Evolutionary conservation across 2,888 invertebrate species (phyloP).

Genomic region (Mesochorus sp.): DNA sequence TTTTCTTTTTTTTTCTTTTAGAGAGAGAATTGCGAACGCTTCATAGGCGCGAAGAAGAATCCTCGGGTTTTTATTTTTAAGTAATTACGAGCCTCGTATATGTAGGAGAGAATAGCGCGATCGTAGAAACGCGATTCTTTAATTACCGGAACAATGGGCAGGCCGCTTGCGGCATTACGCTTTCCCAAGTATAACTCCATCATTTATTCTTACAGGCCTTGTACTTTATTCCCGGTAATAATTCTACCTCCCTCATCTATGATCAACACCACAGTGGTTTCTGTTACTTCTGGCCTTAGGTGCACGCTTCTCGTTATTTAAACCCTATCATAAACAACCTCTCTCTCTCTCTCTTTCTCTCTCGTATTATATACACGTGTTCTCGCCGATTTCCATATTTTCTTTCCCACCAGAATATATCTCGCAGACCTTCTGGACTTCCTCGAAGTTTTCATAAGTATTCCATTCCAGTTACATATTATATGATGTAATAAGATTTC

Average conservation of each 20-base stretch:
- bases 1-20: no score
- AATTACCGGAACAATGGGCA: constrained; percentile 73
- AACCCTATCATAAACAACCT: constrained; percentile 66
- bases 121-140: constrained; percentile 61
- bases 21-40: no score
- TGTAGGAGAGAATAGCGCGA: background rate
- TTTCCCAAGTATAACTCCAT: constrained; percentile 63
- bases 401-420: constrained; percentile 67
- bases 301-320: constrained; percentile 52
- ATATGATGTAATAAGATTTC: constrained; percentile 18
- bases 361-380: no score
- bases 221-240: constrained; percentile 26
- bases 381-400: constrained; percentile 71
- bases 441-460: constrained; percentile 58
- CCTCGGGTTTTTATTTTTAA: background rate
- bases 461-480: constrained; percentile 1
- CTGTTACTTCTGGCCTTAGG: background rate
- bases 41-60: no score
- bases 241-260: constrained; percentile 19
- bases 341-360: no score
- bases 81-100: constrained; percentile 22
- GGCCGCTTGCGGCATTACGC: constrained; percentile 38
- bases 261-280: background rate
- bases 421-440: constrained; percentile 54
- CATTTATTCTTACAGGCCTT: constrained; percentile 54